Percentiles rank a stretch among this genome's conserved stretches.
Conservation (phyloP, 2,888 invertebrate species). For the Tholera decimalis region DNA sequence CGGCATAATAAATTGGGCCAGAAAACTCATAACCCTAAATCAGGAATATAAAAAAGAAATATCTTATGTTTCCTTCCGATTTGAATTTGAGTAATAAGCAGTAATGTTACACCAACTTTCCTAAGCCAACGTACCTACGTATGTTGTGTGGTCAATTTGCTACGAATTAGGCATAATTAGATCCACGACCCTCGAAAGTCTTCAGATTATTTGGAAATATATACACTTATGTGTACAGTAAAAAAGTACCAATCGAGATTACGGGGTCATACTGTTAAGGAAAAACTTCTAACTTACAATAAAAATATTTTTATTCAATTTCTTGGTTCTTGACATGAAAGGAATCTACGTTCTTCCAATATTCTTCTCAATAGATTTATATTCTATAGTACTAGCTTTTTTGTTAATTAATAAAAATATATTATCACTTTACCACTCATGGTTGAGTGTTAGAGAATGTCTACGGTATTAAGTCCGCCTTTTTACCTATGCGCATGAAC, state of each 20-base stretch:
- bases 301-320: no score
- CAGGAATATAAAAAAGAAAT: slow-evolving; percentile 4
- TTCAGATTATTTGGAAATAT: background rate
- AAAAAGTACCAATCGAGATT: no score
- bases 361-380: no score
- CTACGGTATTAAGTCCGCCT: no score
- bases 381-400: no score
- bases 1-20: slow-evolving; percentile 3
- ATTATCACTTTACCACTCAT: no score
- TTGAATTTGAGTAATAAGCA: background rate
- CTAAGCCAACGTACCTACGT: slow-evolving; percentile 24
- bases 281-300: background rate
- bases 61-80: background rate
- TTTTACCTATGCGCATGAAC: no score
- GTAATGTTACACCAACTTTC: background rate
- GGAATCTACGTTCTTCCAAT: no score
- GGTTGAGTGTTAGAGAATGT: no score
- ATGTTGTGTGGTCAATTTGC: slow-evolving; percentile 32
- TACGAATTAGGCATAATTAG: slow-evolving; percentile 28
- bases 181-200: background rate
- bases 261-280: background rate
- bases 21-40: slow-evolving; percentile 10
- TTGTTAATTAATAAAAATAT: no score
- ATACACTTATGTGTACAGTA: no score
- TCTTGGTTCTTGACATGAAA: no score